Conservation (phyloP, 2,113 vertebrate genomes). For the Melanotaenia duboulayi region DNA sequence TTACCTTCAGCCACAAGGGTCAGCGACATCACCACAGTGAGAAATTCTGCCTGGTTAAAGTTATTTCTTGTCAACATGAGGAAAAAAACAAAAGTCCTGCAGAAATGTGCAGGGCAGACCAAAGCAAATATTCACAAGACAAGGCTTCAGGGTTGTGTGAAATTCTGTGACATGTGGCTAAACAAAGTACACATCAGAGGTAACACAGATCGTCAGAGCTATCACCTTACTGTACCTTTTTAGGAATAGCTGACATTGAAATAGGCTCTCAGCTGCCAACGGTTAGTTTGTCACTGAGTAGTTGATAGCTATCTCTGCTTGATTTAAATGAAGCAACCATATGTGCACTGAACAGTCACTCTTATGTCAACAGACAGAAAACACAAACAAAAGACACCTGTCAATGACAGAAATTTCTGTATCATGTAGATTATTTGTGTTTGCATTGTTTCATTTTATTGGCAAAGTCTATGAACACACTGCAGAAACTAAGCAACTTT, state of each 20-base stretch:
- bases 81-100: constrained; percentile 27
- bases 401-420: too few relatives aligned
- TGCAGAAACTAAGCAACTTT: background rate
- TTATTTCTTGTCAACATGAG: constrained; percentile 37
- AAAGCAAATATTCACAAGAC: constrained; percentile 15
- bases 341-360: constrained; percentile 18
- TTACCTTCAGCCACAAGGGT: constrained; percentile 20
- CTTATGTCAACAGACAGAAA: constrained; percentile 1
- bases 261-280: constrained; percentile 64
- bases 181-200: constrained; percentile 54
- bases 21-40: constrained; percentile 26
- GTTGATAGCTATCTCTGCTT: constrained; percentile 52
- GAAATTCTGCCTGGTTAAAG: constrained; percentile 24
- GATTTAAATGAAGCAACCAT: constrained; percentile 40
- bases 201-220: constrained; percentile 48
- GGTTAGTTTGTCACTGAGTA: constrained; percentile 52
- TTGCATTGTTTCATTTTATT: background rate
- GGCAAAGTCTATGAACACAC: background rate
- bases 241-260: constrained; percentile 59
- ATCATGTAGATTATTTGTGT: too few relatives aligned
- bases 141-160: constrained; percentile 18
- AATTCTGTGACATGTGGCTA: constrained; percentile 47
- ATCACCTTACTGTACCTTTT: constrained; percentile 67
- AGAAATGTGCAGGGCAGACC: background rate
- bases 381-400: background rate